Base-by-base conservation (phyloP, 2,888 invertebrate species). In the Nemoura dubitans region DNA sequence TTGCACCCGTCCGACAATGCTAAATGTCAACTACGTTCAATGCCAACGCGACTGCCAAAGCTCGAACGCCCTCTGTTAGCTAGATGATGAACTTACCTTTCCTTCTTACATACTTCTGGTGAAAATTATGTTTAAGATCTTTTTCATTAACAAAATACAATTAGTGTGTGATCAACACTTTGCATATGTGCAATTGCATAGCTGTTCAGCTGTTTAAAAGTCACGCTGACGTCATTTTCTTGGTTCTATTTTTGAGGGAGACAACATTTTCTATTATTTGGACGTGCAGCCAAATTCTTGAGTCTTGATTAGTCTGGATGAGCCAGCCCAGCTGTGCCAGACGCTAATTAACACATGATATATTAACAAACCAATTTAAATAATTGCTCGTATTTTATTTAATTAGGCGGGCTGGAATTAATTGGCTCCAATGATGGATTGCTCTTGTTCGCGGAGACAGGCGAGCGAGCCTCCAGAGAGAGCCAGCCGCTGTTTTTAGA, bases 301-400 rank as follows among this genome's bases (percentile, higher is more conserved):
- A 21, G 59, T 21, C 78, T 78, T 78, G 78, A 78, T 78, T 78
- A 78, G 78, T 27, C 78, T 78, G 28, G 78, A 78, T 26, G 28
- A 26, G 78, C 78, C 78, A 27, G 10, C 26, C 78, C 78, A 78
- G 78, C 78, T 78, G 78, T 26, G 78, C 28, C 26, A 26, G 78
- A 78, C 78, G 28, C 28, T 78, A 26, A 78, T 78, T 78, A 78
- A 78, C 78, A 78, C 78, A 78, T 78, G 78, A 78, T 78, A 78
- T 78, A 78, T 78, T 78, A 78, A 28, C 27, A 78, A 78, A 78
- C 78, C 78, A 78, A 78, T 78, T 78, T 78, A 78, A 78, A 78
- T 78, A 78, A 78, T 78, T 78, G 78, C 27, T 78, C 78, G 78
- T 78, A 78, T 78, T 78, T 78, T 78, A 78, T 78, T 78, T 78